Evolutionary conservation across 1,140 invertebrate genomes (phyloP).

Genomic region (Cotesia chilonis): DNA sequence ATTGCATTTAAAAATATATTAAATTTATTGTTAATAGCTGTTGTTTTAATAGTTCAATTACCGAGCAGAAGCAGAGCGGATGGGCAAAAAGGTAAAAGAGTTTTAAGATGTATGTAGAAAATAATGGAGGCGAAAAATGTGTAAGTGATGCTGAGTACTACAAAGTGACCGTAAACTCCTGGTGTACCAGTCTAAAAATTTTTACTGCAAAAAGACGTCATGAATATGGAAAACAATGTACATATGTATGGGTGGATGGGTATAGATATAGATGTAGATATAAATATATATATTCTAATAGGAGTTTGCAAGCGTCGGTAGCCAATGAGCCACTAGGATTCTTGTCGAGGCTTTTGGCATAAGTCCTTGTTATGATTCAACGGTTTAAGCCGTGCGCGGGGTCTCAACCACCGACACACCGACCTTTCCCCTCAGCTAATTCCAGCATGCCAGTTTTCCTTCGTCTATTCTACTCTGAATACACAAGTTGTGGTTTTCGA

Average conservation of each 20-base stretch:
- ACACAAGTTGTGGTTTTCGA: constrained; percentile 6
- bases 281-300: constrained; percentile 38
- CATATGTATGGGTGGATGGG: too few species aligned
- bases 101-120: constrained; percentile 2
- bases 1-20: too few species aligned
- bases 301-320: constrained; percentile 29
- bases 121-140: neutral
- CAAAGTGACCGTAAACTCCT: constrained; percentile 12
- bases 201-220: constrained; percentile 35
- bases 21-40: too few species aligned
- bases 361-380: constrained; percentile 49
- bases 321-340: constrained; percentile 41
- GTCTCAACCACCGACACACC: constrained; percentile 23
- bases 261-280: too few species aligned
- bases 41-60: neutral
- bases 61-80: neutral
- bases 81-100: neutral
- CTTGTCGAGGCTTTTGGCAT: constrained; percentile 45
- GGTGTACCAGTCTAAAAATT: constrained; percentile 16
- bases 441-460: constrained; percentile 33
- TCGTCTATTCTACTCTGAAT: constrained; percentile 40
- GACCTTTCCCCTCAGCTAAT: constrained; percentile 35
- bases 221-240: constrained; percentile 42
- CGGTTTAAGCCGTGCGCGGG: constrained; percentile 38
- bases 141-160: neutral